Base-by-base conservation (phyloP, 1,140 invertebrate species). In the Bombus huntii region DNA sequence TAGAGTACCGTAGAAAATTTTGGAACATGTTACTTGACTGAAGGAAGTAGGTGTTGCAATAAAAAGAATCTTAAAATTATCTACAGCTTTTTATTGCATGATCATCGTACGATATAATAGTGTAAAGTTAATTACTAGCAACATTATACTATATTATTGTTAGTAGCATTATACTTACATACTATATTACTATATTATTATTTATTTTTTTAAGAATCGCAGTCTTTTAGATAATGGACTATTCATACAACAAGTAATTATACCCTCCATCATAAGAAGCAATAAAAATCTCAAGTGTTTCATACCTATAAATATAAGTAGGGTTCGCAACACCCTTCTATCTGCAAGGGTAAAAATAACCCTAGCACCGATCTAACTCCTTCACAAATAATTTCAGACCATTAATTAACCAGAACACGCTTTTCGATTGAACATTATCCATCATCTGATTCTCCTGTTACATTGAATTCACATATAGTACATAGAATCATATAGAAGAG, bases 251-350 rank as follows among this genome's bases (percentile, higher is more conserved):
- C 68, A n/a, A 34, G 5, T 66, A 34, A 66, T 66, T 66, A 66
- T 66, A 18, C 6, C 6, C 0, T 18, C 8, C 28, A 1, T 22
- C 1, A 12, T 42, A 71, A 71, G 70, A 72, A 15, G 28, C 42
- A 34, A 37, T 25, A 37, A 37, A 59, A 76, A 59, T 59, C 53
- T 39, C 74, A 59, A 76, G 71, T 47, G 44, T 18, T 25, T 3
- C 25, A 4, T 39, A 15, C 25, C 22, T 76, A 76, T 76, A 76
- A 76, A 76, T 76, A 76, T n/a, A 76, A 59, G 15, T 59, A 76
- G 34, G 74, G 74, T 39, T 3, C 25, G 25, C 73, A 57, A 42
- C n/a, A 76, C 74, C 74, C 74, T 76, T 8, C 34, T n/a, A 13
- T 2, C 15, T 18, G 15, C 1, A n/a, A 9, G 34, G 34, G 15